Percentiles rank a stretch among this genome's conserved stretches.
These are phyloP conservation scores for Ooceraea biroi DNA, from an alignment of 1,140 invertebrate genomes.

Conservation along the genomic window DNA sequence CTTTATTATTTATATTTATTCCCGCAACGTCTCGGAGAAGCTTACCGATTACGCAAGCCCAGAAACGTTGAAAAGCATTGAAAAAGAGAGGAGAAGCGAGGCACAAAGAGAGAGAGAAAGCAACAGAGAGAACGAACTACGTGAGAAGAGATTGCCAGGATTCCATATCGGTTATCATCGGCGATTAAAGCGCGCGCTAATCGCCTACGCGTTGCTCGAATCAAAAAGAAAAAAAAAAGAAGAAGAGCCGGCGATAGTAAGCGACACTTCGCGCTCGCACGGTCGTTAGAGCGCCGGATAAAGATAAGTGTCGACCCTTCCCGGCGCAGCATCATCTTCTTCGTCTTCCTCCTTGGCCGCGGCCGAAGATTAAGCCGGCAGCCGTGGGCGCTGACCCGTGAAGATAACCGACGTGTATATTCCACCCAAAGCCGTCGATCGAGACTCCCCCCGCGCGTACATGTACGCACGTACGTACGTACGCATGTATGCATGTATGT, in stretches of 20 bases:
- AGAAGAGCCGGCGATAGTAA: slow-evolving; percentile 44
- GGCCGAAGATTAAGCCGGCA: slow-evolving; percentile 82
- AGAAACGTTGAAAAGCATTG: not conserved
- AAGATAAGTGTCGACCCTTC: slow-evolving; percentile 75
- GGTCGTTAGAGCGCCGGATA: slow-evolving; percentile 72
- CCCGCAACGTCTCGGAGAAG: no score
- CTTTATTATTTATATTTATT: no score
- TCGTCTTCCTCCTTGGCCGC: slow-evolving; percentile 72
- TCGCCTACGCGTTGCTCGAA: slow-evolving; percentile 37
- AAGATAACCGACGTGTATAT: slow-evolving; percentile 81
- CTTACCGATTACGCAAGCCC: no score
- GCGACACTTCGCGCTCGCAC: slow-evolving; percentile 51
- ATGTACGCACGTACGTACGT: no score
- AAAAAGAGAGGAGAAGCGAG: no score
- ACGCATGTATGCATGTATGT: no score
- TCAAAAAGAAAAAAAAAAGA: no score
- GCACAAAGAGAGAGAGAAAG: not conserved
- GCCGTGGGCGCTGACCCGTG: slow-evolving; percentile 83
- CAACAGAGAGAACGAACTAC: no score
- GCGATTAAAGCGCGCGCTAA: slow-evolving; percentile 63
- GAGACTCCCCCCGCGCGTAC: slow-evolving; percentile 56
- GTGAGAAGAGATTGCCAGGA: not conserved
- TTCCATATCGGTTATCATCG: slow-evolving; percentile 3
- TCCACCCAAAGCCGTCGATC: slow-evolving; percentile 76
- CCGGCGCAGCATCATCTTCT: slow-evolving; percentile 63